Evolutionary conservation across 2,888 invertebrate genomes (phyloP), one percentile per base, ranked within the genome.

Genomic region (Unio pictorum): DNA sequence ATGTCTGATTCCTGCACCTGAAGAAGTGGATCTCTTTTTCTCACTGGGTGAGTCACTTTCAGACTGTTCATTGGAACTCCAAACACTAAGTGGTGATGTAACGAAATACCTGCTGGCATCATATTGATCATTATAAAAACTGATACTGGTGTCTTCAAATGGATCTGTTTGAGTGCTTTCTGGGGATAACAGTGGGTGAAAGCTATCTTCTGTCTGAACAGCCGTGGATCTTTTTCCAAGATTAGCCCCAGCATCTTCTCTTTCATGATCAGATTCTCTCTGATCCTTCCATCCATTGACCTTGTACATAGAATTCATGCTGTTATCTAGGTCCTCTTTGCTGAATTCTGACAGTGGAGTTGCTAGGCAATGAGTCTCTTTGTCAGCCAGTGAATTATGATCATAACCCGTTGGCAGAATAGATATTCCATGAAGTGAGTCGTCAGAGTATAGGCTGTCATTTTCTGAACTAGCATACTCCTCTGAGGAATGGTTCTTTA

Each of bases 391-490:
- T 45, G 45, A 45, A 45, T 45, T 45, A 11, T 45, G 45, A 45
- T 15, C 15, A 3, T 45, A 15, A 45, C 11, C 45, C 45, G 11
- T 45, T 15, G 45, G 45, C 45, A 45, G 15, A 45, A 45, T 1
- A 15, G 45, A 45, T 3, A 45, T 15, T 15, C 15, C 59, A 20
- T 15, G 18, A 15, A 78, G 65, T 18, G 86, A 86, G 63, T 84
- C 83, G 56, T 87, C 84, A 5, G 87, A 86, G 67, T 78, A 84
- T n/a, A 82, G 69, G 68, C 84, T 82, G 64, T 85, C 85, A 74
- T 79, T 82, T 23, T 85, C 86, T 26, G 87, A 84, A 20, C 81
- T 77, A 55, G 74, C 78, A 72, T 85, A 86, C 66, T 86, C 86
- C 73, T 86, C 87, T 3, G 86, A 85, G 61, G 85, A 83, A 54